Base-by-base conservation (phyloP, 2,113 vertebrate genomes). In the Murina feae region DNA sequence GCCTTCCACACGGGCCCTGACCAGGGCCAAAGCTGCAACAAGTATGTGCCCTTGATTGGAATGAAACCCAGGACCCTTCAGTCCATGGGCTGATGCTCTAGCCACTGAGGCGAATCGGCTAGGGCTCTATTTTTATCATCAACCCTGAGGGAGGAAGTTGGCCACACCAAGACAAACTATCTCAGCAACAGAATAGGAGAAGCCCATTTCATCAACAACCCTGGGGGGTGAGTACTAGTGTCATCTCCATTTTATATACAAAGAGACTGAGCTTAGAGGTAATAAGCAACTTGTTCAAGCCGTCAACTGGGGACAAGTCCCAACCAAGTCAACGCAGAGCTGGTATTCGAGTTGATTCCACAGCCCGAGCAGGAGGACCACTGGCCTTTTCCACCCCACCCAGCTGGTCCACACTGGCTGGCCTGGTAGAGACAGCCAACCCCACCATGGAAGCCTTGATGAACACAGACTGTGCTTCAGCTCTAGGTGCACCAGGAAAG, bases 51-150 rank as follows among this genome's bases (percentile, higher is more conserved):
- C 25, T 60, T 60, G 58, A 60, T 25, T 60, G 55, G 55, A 60
- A 60, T 60, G 4, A 4, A 60, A 60, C 23, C 55, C 55, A 10
- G 23, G 23, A 28, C 23, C 55, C 55, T 60, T 28, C 58, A 60
- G 58, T 60, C 9, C 58, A 60, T 60, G 9, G 58, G 58, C 58
- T 60, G 58, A 60, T 60, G 58, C 58, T 60, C 58, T 28, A 60
- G 23, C 58, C 58, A 12, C 10, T 60, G 58, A 60, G 23, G 23
- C 23, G 28, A 60, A 60, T 60, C 4, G 58, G 23, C 58, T 28
- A 60, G 58, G 23, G 58, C 58, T 60, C 58, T 87, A 63, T 81
- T 96, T 93, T 94, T 95, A 89, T 86, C 69, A 80, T 53, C 79
- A n/a, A 35, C 51, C 37, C 60, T 72, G 51, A 44, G 72, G 51